Evolutionary conservation across 2,113 vertebrate species (phyloP), one percentile per base, ranked within the genome.

Genomic region (Anas platyrhynchos): DNA sequence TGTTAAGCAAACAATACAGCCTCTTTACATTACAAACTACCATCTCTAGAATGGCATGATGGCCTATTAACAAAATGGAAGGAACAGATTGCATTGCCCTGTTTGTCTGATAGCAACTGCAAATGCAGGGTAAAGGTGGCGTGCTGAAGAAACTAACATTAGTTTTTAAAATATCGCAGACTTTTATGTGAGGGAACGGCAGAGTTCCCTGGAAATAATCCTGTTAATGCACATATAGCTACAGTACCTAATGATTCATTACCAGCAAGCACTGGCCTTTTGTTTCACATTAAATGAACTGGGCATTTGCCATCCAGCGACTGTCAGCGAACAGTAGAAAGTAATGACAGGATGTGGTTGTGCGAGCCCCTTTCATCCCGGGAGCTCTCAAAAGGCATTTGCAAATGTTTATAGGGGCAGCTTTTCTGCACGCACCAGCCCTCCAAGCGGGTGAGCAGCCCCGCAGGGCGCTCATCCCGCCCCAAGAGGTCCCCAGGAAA

Each of bases 1-100:
- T 96, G 97, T 97, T 98, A 96, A 97, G 97, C 97, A 98, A 98
- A 98, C 98, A 98, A 98, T 97, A 85, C 96, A 62, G 92, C 91
- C 97, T 98, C 98, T 98, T 98, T 98, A 92, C 96, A 85, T 96
- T 93, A 56, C 91, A 62, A 88, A 80, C 98, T 96, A 91, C 91
- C 76, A 89, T 89, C 94, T 94, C 95, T 67, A 92, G 96, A 92
- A 93, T 86, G 84, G 95, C 73, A 95, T 93, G 94, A 84, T 82
- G 97, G 96, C 87, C 97, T 96, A 94, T 97, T 97, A 97, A 95
- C 93, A 80, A 95, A 79, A 63, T 59, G 89, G 94, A 90, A 93
- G 7, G 94, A 95, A 58, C 91, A 89, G 97, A 79, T 63, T 94
- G 93, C 55, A 26, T 41, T 55, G 86, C 77, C 93, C 83, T 73